These are phyloP conservation scores for Prunella fulvescens DNA, from an alignment of 2,113 vertebrate genomes.

Conservation along the genomic window DNA sequence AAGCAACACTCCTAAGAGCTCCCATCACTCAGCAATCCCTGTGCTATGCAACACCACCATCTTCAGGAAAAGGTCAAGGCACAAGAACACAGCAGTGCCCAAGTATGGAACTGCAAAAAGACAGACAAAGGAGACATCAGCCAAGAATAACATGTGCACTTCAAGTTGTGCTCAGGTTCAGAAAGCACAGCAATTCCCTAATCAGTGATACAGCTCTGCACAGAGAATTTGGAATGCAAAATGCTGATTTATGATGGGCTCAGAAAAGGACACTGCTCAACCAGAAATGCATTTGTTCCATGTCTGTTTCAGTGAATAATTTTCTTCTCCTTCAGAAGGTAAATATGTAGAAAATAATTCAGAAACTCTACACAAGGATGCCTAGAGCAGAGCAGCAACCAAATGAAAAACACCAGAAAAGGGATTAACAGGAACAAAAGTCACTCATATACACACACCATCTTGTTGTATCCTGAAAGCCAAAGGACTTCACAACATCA, in stretches of 20 bases:
- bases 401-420: background rate
- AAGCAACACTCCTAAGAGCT: background rate
- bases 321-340: background rate
- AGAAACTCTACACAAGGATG: background rate
- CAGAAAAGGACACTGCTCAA: background rate
- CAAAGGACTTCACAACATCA: background rate
- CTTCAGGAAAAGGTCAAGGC: slow-evolving; percentile 38
- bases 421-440: background rate
- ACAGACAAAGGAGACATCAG: background rate
- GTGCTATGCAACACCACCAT: slow-evolving; percentile 45
- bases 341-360: background rate
- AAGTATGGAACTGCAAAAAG: background rate
- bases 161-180: background rate
- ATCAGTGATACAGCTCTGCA: background rate
- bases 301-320: background rate
- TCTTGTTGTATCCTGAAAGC: background rate
- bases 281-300: background rate
- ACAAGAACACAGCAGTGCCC: background rate
- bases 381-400: background rate
- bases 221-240: background rate
- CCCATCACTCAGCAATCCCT: background rate
- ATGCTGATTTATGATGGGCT: background rate
- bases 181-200: background rate
- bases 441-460: background rate
- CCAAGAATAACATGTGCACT: background rate